These are phyloP conservation scores for Phragmatobia fuliginosa DNA, from an alignment of 2,888 invertebrate species.

Conservation along the genomic window DNA sequence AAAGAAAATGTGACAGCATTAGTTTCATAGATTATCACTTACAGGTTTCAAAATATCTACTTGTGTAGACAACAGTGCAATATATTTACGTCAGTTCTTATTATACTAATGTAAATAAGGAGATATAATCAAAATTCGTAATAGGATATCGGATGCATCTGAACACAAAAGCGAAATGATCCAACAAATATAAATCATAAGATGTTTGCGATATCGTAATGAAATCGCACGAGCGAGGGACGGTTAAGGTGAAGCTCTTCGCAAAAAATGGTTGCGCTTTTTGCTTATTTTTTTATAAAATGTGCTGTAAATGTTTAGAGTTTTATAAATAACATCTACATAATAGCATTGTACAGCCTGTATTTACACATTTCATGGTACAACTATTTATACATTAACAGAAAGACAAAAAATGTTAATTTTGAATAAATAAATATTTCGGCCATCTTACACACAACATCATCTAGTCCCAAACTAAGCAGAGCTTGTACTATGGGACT, in stretches of 20 bases:
- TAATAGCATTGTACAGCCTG: no score
- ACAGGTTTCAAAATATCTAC: background rate
- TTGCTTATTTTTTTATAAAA: no score
- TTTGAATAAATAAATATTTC: no score
- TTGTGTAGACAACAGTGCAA: background rate
- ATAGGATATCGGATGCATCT: constrained; percentile 53
- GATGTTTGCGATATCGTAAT: constrained; percentile 72
- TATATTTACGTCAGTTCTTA: background rate
- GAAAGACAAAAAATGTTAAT: no score
- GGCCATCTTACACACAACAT: no score
- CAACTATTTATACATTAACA: no score
- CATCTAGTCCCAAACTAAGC: no score
- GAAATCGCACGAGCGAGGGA: constrained; percentile 65
- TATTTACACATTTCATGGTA: no score
- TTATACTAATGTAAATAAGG: constrained; percentile 25
- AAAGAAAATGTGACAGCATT: no score
- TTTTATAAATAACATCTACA: no score
- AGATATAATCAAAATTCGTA: constrained; percentile 49
- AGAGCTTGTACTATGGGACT: no score
- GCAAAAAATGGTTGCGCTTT: background rate
- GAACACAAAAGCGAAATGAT: constrained; percentile 58
- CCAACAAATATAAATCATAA: constrained; percentile 65
- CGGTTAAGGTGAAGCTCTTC: constrained; percentile 46
- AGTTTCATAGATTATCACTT: background rate
- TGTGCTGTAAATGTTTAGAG: no score